Base-by-base conservation (phyloP, 2,888 invertebrate genomes). In the Acronicta leporina region DNA sequence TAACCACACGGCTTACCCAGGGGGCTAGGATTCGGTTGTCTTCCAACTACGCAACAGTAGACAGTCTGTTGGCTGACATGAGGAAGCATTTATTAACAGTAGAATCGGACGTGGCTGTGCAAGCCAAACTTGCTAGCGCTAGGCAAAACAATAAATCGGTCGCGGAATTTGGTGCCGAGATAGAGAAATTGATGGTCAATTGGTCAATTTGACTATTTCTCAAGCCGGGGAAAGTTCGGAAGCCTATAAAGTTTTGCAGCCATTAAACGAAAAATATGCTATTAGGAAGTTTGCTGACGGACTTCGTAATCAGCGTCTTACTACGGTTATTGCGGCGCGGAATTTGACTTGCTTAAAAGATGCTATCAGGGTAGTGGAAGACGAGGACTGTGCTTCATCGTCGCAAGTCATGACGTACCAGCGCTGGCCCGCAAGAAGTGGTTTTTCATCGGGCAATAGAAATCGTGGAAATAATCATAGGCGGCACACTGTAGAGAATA, bases 291-390 rank as follows among this genome's bases (percentile, higher is more conserved):
- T 55, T 47, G 27, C 46, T 5, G 46, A 46, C 44, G 48, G 48
- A 6, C 38, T 48, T 16, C 33, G 53, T 38, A 46, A 40, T 27
- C 40, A 46, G 15, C 45, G 46, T 25, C 27, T 54, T 40, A 13
- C 13, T 20, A 46, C 46, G 9, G 4, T 54, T 5, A n/a, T 54
- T 41, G n/a, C 54, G 15, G 54, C 54, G 13, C 54, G 27, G 27
- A 46, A 44, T 40, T 54, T 54, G 42, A 55, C 42, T 30, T 51
- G 15, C 9, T 46, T 54, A 15, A 54, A 54, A 40, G 46, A 46
- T 46, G 54, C 54, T 13, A 46, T 54, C 11, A 40, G 46, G 54
- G 30, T 47, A 11, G 47, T 41, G 6, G 47, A 53, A 13, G 45
- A 45, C 45, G 54, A 45, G 11, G n/a, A 16, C 15, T 16, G 10